Evolutionary conservation across 2,113 vertebrate species (phyloP).

Genomic region (Labrus mixtus): DNA sequence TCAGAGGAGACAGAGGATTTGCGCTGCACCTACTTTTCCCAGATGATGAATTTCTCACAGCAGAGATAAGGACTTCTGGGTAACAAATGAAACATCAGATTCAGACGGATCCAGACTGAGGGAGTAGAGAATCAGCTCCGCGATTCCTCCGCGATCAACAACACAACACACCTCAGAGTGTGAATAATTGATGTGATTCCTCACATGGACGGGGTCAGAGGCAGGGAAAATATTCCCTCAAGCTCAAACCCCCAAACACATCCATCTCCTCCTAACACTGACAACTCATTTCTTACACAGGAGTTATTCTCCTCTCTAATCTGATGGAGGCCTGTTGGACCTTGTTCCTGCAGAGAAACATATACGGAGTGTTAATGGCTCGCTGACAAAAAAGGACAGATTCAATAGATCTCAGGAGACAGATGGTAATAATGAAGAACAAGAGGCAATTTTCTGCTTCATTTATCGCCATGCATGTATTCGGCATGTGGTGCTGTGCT

Average conservation of each 20-base stretch:
- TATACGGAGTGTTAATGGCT: not conserved
- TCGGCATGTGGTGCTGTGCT: conserved; percentile 7
- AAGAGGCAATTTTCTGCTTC: conserved; percentile 56
- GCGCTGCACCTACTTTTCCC: not conserved
- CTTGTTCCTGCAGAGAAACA: conserved; percentile 10
- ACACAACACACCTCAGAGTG: conserved; percentile 7
- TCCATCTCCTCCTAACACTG: conserved; percentile 38
- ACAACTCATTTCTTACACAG: conserved; percentile 17
- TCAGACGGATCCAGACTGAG: conserved; percentile 7
- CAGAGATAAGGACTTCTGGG: conserved; percentile 35
- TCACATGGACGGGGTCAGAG: conserved; percentile 40
- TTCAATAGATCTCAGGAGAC: conserved; percentile 17
- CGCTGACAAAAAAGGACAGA: not conserved
- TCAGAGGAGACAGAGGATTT: not conserved
- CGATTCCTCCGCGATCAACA: conserved; percentile 8
- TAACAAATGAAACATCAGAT: conserved; percentile 53
- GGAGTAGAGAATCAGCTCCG: not conserved
- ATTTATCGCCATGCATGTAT: conserved; percentile 25
- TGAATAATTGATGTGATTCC: conserved; percentile 54
- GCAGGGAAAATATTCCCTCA: conserved; percentile 21
- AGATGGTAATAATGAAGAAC: conserved; percentile 33
- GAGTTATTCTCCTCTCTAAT: conserved; percentile 11
- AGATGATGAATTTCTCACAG: conserved; percentile 25
- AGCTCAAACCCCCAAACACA: conserved; percentile 9
- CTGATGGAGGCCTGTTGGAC: not conserved